A percentile compares a stretch with the other conserved stretches of the same genome.
Conservation (phyloP, 2,888 invertebrate genomes). For the Diabrotica balteata region DNA sequence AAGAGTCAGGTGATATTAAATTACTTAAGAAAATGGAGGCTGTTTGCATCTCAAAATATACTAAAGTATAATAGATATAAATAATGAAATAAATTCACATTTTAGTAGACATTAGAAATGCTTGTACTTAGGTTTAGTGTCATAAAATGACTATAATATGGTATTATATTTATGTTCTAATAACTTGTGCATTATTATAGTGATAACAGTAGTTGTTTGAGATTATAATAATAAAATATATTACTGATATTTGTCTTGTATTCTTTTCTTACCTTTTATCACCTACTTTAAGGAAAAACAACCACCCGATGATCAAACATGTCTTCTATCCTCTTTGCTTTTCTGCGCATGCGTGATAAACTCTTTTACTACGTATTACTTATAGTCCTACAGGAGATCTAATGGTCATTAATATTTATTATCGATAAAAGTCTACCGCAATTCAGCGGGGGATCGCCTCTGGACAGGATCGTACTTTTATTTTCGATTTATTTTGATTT, state of each 20-base stretch:
- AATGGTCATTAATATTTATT: too few species aligned
- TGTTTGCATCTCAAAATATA: slow-evolving; percentile 41
- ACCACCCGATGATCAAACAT: too few species aligned
- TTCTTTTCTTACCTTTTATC: background rate
- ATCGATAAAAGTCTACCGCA: too few species aligned
- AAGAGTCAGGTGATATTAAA: slow-evolving; percentile 51
- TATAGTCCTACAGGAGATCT: too few species aligned
- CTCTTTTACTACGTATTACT: too few species aligned
- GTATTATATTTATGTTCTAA: slow-evolving; percentile 40
- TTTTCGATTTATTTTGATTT: too few species aligned
- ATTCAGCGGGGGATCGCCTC: too few species aligned
- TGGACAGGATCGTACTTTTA: too few species aligned
- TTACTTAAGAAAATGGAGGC: slow-evolving; percentile 47
- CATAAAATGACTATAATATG: slow-evolving; percentile 26
- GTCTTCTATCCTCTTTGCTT: too few species aligned
- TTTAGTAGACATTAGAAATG: slow-evolving; percentile 22
- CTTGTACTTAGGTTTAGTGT: slow-evolving; percentile 25
- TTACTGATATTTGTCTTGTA: slow-evolving; percentile 26
- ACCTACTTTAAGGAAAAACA: too few species aligned
- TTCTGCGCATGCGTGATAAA: too few species aligned
- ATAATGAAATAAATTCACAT: slow-evolving; percentile 19
- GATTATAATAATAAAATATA: slow-evolving; percentile 45
- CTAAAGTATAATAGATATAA: slow-evolving; percentile 30
- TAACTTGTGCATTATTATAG: slow-evolving; percentile 43
- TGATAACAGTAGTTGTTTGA: slow-evolving; percentile 48